These are phyloP conservation scores for Pemphredon lugubris DNA, from an alignment of 2,888 invertebrate genomes.

Conservation along the genomic window DNA sequence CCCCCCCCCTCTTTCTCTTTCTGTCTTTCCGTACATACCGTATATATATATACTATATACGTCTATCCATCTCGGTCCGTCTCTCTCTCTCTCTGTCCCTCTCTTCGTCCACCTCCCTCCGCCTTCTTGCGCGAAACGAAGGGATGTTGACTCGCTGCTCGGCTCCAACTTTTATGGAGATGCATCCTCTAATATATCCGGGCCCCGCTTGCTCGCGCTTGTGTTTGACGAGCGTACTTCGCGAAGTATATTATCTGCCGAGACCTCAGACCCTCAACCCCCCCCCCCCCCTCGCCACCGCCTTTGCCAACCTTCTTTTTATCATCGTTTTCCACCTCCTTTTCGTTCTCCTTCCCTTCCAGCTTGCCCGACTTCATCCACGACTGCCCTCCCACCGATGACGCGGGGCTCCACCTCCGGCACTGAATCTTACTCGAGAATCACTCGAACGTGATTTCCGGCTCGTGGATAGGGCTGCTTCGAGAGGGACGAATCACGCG, in stretches of 20 bases:
- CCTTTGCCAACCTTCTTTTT: constrained; percentile 42
- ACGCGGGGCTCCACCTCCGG: constrained; percentile 9
- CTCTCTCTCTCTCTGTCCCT: constrained; percentile 27
- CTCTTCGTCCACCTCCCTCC: constrained; percentile 34
- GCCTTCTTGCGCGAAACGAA: constrained; percentile 54
- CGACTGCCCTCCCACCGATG: constrained; percentile 15
- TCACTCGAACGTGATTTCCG: constrained; percentile 74
- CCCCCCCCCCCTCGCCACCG: constrained; percentile 8
- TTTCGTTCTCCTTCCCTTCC: constrained; percentile 3
- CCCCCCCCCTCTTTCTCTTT: constrained; percentile 1
- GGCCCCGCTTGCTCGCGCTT: constrained; percentile 78
- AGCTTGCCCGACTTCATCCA: constrained; percentile 26
- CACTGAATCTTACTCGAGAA: constrained; percentile 66
- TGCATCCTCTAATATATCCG: constrained; percentile 81
- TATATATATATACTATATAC: too few relatives aligned
- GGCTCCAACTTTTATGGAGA: constrained; percentile 80
- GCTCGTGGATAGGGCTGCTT: constrained; percentile 52
- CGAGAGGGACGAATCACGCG: constrained; percentile 21
- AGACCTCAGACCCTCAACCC: constrained; percentile 57
- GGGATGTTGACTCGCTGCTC: constrained; percentile 77
- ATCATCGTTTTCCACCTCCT: constrained; percentile 11
- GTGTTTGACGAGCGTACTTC: constrained; percentile 80
- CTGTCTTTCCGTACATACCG: neutral
- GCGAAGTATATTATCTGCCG: constrained; percentile 78
- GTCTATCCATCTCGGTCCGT: too few relatives aligned